phyloP scores from a whole-genome alignment of 2,888 invertebrate genomes.

The Orgyia antiqua region DNA sequence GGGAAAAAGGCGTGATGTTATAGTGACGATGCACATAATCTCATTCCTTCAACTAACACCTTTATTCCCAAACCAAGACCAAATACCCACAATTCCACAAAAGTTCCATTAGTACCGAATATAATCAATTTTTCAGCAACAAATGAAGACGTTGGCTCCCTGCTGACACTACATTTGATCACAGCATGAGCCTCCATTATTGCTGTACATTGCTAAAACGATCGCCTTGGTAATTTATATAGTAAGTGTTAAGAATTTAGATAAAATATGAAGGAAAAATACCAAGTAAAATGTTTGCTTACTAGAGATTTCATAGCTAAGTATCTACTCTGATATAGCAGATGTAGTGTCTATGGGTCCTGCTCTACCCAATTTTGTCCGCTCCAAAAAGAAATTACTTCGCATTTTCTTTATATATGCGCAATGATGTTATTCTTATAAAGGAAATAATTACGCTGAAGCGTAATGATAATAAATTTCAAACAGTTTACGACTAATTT shows the following conservation, averaged over 20 bases:
- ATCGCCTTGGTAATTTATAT: slow-evolving; percentile 35
- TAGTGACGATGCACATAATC: no score
- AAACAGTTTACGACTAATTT: slow-evolving; percentile 70
- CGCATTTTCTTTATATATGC: slow-evolving; percentile 11
- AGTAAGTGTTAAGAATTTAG: no score
- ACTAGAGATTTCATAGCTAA: no score
- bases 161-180: slow-evolving; percentile 51
- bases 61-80: no score
- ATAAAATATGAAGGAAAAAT: no score
- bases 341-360: no score
- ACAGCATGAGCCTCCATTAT: slow-evolving; percentile 52
- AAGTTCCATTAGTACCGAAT: slow-evolving; percentile 6
- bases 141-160: slow-evolving; percentile 67
- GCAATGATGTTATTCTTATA: slow-evolving; percentile 64
- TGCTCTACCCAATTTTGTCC: no score
- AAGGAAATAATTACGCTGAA: slow-evolving; percentile 67
- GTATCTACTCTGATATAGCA: no score
- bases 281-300: no score
- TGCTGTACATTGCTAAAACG: slow-evolving; percentile 42
- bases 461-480: slow-evolving; percentile 70
- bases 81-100: slow-evolving; percentile 5
- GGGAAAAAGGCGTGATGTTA: no score
- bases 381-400: no score
- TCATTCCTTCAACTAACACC: no score
- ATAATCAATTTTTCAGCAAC: slow-evolving; percentile 28